Base-by-base conservation (phyloP, 1,140 invertebrate genomes). In the Bombyx mandarina region DNA sequence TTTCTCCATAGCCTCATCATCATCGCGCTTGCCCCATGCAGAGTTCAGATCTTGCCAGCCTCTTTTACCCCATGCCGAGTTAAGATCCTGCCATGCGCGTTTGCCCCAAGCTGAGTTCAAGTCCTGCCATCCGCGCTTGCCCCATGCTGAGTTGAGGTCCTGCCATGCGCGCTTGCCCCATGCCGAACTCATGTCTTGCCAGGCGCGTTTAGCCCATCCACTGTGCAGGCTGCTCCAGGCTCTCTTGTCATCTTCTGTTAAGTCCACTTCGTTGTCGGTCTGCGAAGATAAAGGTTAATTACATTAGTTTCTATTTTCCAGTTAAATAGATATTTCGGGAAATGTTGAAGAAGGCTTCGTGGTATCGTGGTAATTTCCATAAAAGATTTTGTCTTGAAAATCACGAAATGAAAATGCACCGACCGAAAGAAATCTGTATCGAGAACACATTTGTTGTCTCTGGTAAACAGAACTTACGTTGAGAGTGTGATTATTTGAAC, bases 1-100 rank as follows among this genome's bases (percentile, higher is more conserved):
- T 55, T 55, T 55, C 7, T 53, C 52, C 52, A 53, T 43, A 18
- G 42, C 52, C 43, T 53, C 52, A 35, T 53, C 52, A 18, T 53
- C 52, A 12, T 86, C 89, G 8, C 91, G 79, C 65, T 92, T 91
- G 57, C 89, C 91, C 87, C 92, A 93, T 0, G 90, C 90, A 0
- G 88, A 89, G 57, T 89, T 90, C 61, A 93, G 84, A 64, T 90
- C 89, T 60, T 90, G 89, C 92, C 92, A 93, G 52, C 87, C 89
- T 2, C 92, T 73, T 59, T 93, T 92, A 44, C 91, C 89, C 72
- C 92, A 93, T 0, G 89, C 89, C 1, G 89, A 88, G 61, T 90
- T 88, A 26, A 92, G 72, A 54, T 90, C 89, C 52, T 89, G 88
- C 91, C 91, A 92, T 26, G 82, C 88, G 18, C 90, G 77, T 65